Base-by-base conservation (phyloP, 1,140 invertebrate genomes). In the Alviniconcha marisindica region DNA sequence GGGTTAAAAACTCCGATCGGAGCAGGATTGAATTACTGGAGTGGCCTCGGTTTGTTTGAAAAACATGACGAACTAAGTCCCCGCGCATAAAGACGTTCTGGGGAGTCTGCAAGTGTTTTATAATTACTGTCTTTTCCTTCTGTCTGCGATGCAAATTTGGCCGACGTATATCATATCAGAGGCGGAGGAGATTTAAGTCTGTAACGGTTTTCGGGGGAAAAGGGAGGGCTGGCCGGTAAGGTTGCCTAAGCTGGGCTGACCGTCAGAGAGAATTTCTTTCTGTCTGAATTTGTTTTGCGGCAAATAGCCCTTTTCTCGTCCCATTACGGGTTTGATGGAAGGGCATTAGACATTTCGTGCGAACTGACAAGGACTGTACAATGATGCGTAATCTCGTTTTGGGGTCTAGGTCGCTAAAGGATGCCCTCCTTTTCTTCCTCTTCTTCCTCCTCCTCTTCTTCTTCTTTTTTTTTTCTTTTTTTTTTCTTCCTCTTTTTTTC, bases 61-160 rank as follows among this genome's bases (percentile, higher is more conserved):
- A 48, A 48, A 48, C 44, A 48, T 48, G 44, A 48, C 44, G 44
- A 18, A 48, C 44, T 48, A 48, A 48, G 18, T 48, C 44, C 51
- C 44, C 7, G 69, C 69, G 69, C 33, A 71, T 71, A 71, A 71
- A 71, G 69, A 36, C 33, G 28, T 71, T 36, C 18, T 71, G 69
- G 44, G 44, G 21, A 24, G 60, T 24, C 51, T 4, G 54, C 48
- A 78, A 78, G 77, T 78, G 77, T 60, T 78, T 56, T 78, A 78
- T 78, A 63, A 78, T 78, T 78, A 60, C 77, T 60, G 51, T 60
- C 56, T 78, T 78, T 38, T 77, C 24, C 56, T 21, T 63, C 51
- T 60, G 77, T 78, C 77, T 78, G 77, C 77, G 51, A 78, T 78
- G 77, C 77, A 78, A 78, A 78, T 78, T 54, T 44, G 42, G 31